Evolutionary conservation across 2,113 vertebrate genomes (phyloP).

Genomic region (Mustela lutreola): DNA sequence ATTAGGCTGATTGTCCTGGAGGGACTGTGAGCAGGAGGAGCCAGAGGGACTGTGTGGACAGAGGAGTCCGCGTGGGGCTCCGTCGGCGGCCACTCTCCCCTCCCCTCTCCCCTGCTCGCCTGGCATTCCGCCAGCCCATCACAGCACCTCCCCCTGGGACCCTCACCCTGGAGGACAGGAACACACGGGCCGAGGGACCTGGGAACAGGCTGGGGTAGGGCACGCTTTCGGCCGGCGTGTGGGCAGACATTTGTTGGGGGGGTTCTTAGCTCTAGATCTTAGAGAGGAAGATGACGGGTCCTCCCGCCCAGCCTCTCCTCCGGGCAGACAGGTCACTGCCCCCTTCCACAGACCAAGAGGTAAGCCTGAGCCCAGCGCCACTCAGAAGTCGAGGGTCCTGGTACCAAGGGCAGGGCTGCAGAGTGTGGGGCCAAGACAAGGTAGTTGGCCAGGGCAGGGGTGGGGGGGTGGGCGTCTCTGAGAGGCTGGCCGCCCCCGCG

Average conservation of each 20-base stretch:
- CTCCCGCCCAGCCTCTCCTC: not conserved
- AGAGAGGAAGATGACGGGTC: not conserved
- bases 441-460: no score
- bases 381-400: not conserved
- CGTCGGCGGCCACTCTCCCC: not conserved
- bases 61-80: not conserved
- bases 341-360: no score
- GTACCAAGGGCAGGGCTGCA: not conserved
- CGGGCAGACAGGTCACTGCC: not conserved
- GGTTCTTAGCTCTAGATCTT: not conserved
- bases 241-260: not conserved
- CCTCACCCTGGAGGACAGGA: not conserved
- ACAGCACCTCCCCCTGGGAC: not conserved
- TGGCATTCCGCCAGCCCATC: rapidly evolving
- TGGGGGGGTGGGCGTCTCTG: not conserved
- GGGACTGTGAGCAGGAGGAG: not conserved
- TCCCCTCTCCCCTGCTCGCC: not conserved
- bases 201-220: not conserved
- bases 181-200: not conserved
- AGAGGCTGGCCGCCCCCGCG: no score
- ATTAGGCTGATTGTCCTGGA: constrained; percentile 66
- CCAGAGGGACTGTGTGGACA: not conserved
- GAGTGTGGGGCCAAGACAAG: not conserved
- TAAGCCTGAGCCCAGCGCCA: not conserved
- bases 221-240: rapidly evolving